Evolutionary conservation across 1,140 invertebrate genomes (phyloP), one percentile per base, ranked within the genome.

Genomic region (Chlorops oryzae): DNA sequence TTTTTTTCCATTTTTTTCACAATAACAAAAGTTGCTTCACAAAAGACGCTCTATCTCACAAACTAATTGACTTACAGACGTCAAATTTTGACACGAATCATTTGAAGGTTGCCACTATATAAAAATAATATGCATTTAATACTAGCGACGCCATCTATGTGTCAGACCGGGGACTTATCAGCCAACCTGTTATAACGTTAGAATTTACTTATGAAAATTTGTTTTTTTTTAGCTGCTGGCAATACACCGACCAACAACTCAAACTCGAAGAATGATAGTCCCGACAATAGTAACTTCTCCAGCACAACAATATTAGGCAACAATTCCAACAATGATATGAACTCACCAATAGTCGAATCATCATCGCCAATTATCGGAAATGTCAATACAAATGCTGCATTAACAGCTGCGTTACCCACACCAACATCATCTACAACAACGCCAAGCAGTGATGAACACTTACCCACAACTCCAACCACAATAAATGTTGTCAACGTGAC

Each of bases 381-480:
- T 52, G 62, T 68, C 13, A 68, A 68, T 18, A 62, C 51, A 41
- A 66, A 57, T 20, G 17, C 50, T 28, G 34, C 56, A 2, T 52
- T 72, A 10, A 65, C 65, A 47, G 62, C 70, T 15, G 66, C 69
- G 5, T 47, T 67, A 52, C 63, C 75, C 55, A 67, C 71, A 66
- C 67, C 75, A 63, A 69, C 74, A 59, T 70, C 68, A 56, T 57
- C 59, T 54, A 64, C 76, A 56, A 57, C 59, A 51, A 65, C 76
- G 66, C 70, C 74, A 61, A 72, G 65, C 74, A 56, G 75, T 75
- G 68, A 71, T 47, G 62, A 68, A 53, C 63, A 71, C 47, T 40
- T 59, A 41, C 65, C 81, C 12, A 79, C 80, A 3, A 79, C 66
- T 10, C 66, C 66, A 6, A 56, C 63, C 9, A 53, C 57, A 3